Percentiles rank a stretch among this genome's conserved stretches.
Conservation (phyloP, 2,113 vertebrate genomes). For the Psittacula cyanocephala region DNA sequence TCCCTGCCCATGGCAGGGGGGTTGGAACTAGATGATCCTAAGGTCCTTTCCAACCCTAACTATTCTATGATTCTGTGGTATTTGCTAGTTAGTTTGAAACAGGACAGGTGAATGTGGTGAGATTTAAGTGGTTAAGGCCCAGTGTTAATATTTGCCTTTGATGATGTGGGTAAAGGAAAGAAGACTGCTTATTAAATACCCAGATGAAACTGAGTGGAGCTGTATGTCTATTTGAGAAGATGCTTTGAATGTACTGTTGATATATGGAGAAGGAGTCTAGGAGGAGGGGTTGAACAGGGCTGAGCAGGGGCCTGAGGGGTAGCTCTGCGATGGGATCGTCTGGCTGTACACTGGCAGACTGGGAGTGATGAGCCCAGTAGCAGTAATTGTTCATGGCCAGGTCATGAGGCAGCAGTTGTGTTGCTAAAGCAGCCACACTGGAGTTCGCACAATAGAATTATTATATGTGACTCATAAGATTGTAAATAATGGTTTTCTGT, state of each 20-base stretch:
- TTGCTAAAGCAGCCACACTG: not conserved
- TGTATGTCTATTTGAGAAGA: not conserved
- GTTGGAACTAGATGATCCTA: no score
- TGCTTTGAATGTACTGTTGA: not conserved
- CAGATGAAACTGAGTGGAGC: not conserved
- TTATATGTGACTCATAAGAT: not conserved
- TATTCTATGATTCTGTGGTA: not conserved
- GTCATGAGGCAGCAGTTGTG: accelerated
- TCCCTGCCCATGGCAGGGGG: no score
- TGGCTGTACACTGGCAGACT: not conserved
- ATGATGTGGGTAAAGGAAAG: not conserved
- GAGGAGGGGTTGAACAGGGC: not conserved
- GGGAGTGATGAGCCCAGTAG: not conserved
- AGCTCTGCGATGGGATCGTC: not conserved
- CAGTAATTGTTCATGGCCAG: not conserved
- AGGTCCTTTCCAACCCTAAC: no score
- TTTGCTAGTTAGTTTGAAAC: not conserved
- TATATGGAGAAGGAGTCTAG: not conserved
- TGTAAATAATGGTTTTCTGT: not conserved
- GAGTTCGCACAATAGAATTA: not conserved
- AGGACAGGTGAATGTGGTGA: not conserved
- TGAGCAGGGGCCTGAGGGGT: not conserved
- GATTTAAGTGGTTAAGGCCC: not conserved
- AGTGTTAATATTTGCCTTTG: not conserved
- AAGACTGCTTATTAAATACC: not conserved